phyloP scores from a whole-genome alignment of 2,888 invertebrate genomes.

The Entomobrya proxima region DNA sequence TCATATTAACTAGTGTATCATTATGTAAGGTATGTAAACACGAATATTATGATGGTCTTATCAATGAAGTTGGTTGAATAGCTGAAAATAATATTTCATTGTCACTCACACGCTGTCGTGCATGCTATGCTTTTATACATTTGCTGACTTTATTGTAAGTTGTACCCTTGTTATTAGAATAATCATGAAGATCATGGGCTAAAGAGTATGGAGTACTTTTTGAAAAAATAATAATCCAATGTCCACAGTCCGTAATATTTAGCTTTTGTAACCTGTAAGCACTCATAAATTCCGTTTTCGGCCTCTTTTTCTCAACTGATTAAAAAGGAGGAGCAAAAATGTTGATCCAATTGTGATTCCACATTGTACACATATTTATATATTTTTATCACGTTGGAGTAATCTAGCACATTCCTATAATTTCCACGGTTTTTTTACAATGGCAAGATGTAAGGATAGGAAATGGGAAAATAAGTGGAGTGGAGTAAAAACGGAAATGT shows the following conservation, averaged over 20 bases:
- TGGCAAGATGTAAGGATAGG: not conserved
- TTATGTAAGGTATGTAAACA: not conserved
- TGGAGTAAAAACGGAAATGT: constrained; percentile 18
- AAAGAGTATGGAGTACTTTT: not conserved
- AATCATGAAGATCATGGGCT: not conserved
- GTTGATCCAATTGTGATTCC: not conserved
- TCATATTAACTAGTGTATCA: not conserved
- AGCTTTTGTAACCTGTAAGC: too few relatives aligned
- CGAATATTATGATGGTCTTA: not conserved
- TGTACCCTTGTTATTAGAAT: not conserved
- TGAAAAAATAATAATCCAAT: not conserved
- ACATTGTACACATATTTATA: not conserved
- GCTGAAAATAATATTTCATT: constrained; percentile 17
- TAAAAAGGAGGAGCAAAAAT: not conserved
- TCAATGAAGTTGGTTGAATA: not conserved
- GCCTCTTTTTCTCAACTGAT: not conserved
- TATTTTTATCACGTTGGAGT: not conserved
- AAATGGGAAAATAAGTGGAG: not conserved
- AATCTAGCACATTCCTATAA: constrained; percentile 23
- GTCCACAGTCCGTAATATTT: not conserved
- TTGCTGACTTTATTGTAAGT: too few relatives aligned
- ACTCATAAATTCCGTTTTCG: not conserved
- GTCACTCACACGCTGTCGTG: too few relatives aligned
- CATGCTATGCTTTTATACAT: too few relatives aligned
- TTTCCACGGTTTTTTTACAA: constrained; percentile 3